phyloP scores from a whole-genome alignment of 2,113 vertebrate genomes.

The Brachyhypopomus gauderio region DNA sequence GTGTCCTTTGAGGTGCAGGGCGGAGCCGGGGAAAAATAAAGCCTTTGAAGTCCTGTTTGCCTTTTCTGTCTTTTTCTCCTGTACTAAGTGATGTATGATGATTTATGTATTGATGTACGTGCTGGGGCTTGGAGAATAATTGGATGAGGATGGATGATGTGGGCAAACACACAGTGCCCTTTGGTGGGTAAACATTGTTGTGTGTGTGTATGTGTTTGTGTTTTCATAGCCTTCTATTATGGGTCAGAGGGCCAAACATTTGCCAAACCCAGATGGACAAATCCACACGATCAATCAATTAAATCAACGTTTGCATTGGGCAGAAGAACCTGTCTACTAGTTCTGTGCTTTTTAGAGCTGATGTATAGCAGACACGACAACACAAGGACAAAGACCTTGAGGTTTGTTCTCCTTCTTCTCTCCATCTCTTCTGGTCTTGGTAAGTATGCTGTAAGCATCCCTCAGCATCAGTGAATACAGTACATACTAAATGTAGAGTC shows the following conservation, averaged over 20 bases:
- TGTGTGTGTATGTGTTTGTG: background rate
- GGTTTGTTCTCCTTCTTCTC: too few relatives aligned
- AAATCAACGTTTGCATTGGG: slow-evolving; percentile 1
- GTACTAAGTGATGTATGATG: background rate
- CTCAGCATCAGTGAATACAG: too few relatives aligned
- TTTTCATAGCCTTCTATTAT: slow-evolving; percentile 17
- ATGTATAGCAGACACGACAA: background rate
- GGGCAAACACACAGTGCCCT: background rate
- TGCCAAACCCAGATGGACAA: background rate
- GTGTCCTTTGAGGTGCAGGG: background rate
- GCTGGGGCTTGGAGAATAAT: background rate
- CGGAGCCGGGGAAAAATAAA: background rate
- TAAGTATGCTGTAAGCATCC: too few relatives aligned
- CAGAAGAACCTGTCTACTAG: too few relatives aligned
- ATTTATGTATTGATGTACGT: too few relatives aligned
- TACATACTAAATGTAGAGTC: too few relatives aligned
- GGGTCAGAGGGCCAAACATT: background rate
- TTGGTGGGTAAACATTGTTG: background rate
- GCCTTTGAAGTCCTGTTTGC: background rate
- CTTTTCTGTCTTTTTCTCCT: background rate
- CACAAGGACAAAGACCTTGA: too few relatives aligned
- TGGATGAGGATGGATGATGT: slow-evolving; percentile 1
- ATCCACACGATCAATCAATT: background rate
- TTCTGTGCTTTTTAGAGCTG: background rate
- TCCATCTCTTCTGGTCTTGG: too few relatives aligned